A percentile compares a stretch with the other conserved stretches of the same genome.
Evolutionary conservation across 2,888 invertebrate genomes (phyloP).

Genomic region (Diploptera punctata): DNA sequence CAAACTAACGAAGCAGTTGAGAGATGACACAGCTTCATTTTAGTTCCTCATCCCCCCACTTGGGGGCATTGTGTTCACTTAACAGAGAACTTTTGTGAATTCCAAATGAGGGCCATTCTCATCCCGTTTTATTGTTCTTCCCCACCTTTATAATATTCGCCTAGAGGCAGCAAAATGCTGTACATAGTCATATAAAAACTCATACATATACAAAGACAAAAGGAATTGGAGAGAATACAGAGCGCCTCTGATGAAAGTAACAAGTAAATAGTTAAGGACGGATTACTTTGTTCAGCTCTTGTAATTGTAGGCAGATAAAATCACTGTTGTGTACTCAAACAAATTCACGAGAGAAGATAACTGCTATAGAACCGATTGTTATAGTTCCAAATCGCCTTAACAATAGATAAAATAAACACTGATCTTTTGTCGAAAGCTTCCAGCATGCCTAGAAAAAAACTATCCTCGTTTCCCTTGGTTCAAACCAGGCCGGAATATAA

Average conservation of each 20-base stretch:
- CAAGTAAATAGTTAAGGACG: conserved; percentile 15
- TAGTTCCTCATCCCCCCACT: background rate
- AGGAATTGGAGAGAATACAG: conserved; percentile 14
- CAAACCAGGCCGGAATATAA: no score
- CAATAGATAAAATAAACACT: no score
- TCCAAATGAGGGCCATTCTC: conserved; percentile 27
- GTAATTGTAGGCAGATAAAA: background rate
- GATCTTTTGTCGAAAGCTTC: no score
- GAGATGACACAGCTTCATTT: conserved; percentile 23
- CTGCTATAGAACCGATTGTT: no score
- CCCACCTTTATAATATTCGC: conserved; percentile 30
- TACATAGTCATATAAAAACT: conserved; percentile 25
- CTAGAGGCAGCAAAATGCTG: conserved; percentile 22
- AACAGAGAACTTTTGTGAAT: conserved; percentile 30
- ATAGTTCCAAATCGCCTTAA: no score
- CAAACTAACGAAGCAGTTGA: conserved; percentile 29
- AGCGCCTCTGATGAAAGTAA: conserved; percentile 16
- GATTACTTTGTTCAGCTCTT: background rate
- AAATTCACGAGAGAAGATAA: no score
- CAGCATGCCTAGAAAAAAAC: no score
- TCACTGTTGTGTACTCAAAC: no score
- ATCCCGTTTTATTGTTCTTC: conserved; percentile 22
- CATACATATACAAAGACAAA: conserved; percentile 17
- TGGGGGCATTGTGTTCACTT: conserved; percentile 24
- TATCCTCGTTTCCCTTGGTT: no score